Conservation (phyloP, 2,113 vertebrate genomes). For the Nycticebus coucang region DNA sequence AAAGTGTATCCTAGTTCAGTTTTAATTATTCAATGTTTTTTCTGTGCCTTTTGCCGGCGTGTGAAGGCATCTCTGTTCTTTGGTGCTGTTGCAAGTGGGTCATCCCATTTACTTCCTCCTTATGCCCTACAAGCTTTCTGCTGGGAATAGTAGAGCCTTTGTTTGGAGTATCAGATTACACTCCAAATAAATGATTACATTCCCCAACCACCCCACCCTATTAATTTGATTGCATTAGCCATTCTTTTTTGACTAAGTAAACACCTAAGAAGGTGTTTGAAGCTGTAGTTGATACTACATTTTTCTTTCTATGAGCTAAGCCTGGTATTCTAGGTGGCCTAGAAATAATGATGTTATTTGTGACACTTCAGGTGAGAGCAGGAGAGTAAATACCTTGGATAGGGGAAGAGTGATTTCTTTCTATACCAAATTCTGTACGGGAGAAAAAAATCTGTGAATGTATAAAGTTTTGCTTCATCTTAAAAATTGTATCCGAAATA, state of each 20-base stretch:
- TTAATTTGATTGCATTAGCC: background rate
- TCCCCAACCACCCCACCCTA: background rate
- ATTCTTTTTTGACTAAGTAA: slow-evolving; percentile 7
- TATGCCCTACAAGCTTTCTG: background rate
- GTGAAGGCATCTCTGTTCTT: slow-evolving; percentile 32
- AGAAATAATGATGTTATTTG: slow-evolving; percentile 19
- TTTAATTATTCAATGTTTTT: background rate
- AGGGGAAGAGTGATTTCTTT: slow-evolving; percentile 12
- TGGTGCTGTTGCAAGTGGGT: slow-evolving; percentile 32
- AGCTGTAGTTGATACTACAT: background rate
- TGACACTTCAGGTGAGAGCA: background rate
- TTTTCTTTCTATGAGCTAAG: background rate
- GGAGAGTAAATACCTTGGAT: background rate
- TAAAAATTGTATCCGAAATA: background rate
- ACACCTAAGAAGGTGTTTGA: background rate
- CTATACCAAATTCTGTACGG: background rate
- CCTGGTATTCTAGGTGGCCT: background rate
- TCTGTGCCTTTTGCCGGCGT: background rate
- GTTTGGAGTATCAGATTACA: background rate
- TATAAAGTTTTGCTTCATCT: slow-evolving; percentile 37
- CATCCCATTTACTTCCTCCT: slow-evolving; percentile 36
- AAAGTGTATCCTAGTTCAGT: background rate
- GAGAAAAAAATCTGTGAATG: background rate
- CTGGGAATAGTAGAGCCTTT: background rate
- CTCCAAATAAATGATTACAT: background rate